Evolutionary conservation across 1,140 invertebrate species (phyloP), one percentile per base, ranked within the genome.

Genomic region (Conopomorpha cramerella): DNA sequence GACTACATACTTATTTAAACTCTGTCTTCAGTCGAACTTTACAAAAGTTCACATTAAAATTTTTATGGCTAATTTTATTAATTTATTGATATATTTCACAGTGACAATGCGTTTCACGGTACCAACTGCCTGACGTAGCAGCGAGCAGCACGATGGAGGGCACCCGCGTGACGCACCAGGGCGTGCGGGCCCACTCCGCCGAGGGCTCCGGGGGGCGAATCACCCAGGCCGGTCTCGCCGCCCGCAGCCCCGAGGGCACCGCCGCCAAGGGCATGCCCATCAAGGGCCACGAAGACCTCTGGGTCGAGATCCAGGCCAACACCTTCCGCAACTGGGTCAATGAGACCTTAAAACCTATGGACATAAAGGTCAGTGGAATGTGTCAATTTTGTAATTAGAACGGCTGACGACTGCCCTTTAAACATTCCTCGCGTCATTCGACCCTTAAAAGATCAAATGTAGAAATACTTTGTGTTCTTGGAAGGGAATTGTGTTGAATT

Each of bases 311-410:
- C 46, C 96, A 99, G 77, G 89, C 94, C 16, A 95, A 96, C 59
- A 99, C 96, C 0, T 99, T 98, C 71, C 86, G 90, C 44, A 98
- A 98, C 76, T 99, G 96, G 96, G 91, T 98, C 41, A 99, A 98
- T 76, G 95, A 98, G 70, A 92, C 96, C 51, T 72, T 97, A 33
- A 86, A 86, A 45, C 87, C 85, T 30, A 77, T 81, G 34, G 79
- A 81, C 74, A 84, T 77, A 68, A 82, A 74, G 82, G 85, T 67
- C 78, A 72, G 19, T 23, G n/a, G n/a, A n/a, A n/a, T n/a, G n/a
- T 23, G 19, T 23, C 4, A 23, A 23, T 4, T 23, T 23, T 23
- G 10, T 23, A 10, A 6, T 23, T 23, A 23, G n/a, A n/a, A n/a
- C n/a, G n/a, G n/a, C n/a, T n/a, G n/a, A n/a, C n/a, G n/a, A n/a